phyloP scores from a whole-genome alignment of 2,113 vertebrate species.

The Aythya baeri region DNA sequence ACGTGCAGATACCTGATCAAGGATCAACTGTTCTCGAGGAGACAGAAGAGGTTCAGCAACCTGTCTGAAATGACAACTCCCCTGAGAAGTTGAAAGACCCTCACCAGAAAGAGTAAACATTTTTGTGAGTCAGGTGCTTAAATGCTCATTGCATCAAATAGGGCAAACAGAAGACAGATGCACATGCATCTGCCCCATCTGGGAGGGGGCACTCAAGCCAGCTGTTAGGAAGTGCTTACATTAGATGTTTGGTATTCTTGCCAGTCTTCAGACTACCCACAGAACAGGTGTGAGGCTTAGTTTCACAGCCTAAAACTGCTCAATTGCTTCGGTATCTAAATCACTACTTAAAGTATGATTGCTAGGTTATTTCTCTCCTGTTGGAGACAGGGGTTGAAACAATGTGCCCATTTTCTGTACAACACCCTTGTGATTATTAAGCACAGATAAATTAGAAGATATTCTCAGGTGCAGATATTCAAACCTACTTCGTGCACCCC shows the following conservation, averaged over 20 bases:
- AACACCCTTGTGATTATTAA: neutral
- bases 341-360: neutral
- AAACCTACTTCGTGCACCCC: neutral
- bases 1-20: neutral
- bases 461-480: neutral
- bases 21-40: neutral
- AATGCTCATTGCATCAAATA: neutral
- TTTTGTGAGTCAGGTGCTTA: neutral
- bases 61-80: neutral
- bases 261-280: neutral
- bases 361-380: neutral
- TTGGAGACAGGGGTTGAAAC: neutral
- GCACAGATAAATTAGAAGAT: neutral
- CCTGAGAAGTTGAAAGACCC: fast-evolving
- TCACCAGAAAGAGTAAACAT: neutral
- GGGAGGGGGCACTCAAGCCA: fast-evolving
- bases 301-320: neutral
- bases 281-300: neutral
- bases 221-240: neutral
- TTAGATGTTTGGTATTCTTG: neutral
- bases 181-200: too few species aligned
- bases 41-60: neutral
- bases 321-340: neutral
- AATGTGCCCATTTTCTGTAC: neutral
- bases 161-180: neutral